phyloP scores from a whole-genome alignment of 1,140 invertebrate genomes.

The Drosophila novamexicana region DNA sequence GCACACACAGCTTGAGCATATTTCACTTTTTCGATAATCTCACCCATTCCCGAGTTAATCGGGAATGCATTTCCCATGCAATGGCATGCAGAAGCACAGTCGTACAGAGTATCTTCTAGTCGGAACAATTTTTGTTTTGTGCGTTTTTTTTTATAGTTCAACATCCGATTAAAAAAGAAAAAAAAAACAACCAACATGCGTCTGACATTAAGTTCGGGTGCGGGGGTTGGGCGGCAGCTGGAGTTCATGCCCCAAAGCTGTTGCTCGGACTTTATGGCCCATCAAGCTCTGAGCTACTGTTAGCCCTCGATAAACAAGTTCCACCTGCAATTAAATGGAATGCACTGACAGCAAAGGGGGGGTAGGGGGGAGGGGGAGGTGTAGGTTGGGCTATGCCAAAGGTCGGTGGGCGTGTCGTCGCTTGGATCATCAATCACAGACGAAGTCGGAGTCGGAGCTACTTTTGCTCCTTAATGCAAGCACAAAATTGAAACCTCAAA shows the following conservation, averaged over 20 bases:
- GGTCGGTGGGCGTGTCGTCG: conserved; percentile 22
- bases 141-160: conserved; percentile 1
- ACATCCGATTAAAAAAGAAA: conserved; percentile 1
- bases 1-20: no score
- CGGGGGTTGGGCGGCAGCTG: not conserved
- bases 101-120: no score
- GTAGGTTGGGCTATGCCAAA: conserved; percentile 2
- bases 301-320: conserved; percentile 37
- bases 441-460: not conserved
- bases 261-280: conserved; percentile 7
- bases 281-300: conserved; percentile 36
- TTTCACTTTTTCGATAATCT: no score
- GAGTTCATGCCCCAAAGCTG: conserved; percentile 15
- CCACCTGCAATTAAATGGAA: conserved; percentile 16
- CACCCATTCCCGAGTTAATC: no score
- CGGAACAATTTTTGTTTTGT: no score
- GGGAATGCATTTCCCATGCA: no score
- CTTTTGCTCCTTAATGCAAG: conserved; percentile 24
- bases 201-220: not conserved
- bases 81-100: no score
- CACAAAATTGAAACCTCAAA: not conserved
- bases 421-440: conserved; percentile 38
- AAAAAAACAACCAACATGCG: not conserved
- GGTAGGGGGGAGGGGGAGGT: not conserved
- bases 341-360: not conserved